Conservation (phyloP, 2,888 invertebrate species). For the Temnothorax rugatulus region DNA sequence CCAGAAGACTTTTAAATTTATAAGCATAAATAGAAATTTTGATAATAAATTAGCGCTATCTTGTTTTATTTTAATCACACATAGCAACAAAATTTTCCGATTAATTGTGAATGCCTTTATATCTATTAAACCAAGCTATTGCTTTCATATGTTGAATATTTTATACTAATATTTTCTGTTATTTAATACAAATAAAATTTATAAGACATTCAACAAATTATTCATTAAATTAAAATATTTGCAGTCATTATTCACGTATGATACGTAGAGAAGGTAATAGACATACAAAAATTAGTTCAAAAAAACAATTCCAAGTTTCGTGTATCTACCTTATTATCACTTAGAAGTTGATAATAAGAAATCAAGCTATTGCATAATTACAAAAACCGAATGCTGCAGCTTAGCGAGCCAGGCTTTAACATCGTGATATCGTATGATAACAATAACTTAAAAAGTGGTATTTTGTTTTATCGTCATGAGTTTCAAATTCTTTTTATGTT, state of each 20-base stretch:
- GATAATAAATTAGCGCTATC: not conserved
- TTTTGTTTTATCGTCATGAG: constrained; percentile 3
- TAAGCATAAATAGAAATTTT: not conserved
- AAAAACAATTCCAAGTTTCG: not conserved
- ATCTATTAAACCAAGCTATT: not conserved
- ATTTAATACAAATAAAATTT: not conserved
- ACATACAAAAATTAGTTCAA: not conserved
- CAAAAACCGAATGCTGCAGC: not conserved
- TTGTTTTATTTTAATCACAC: not conserved
- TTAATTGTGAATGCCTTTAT: not conserved
- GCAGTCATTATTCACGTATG: not conserved
- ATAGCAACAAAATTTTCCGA: not conserved
- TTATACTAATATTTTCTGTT: not conserved
- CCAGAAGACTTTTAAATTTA: not conserved
- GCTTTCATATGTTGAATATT: not conserved
- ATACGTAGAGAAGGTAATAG: not conserved
- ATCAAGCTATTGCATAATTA: not conserved
- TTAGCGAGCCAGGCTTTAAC: not conserved
- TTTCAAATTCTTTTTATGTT: not conserved
- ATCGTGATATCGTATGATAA: constrained; percentile 1
- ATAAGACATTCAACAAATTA: not conserved
- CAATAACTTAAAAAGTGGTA: not conserved
- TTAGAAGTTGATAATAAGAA: not conserved
- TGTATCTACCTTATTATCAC: no score
- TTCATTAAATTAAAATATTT: not conserved